Conservation (phyloP, 2,888 invertebrate species). For the Adela reaumurella region DNA sequence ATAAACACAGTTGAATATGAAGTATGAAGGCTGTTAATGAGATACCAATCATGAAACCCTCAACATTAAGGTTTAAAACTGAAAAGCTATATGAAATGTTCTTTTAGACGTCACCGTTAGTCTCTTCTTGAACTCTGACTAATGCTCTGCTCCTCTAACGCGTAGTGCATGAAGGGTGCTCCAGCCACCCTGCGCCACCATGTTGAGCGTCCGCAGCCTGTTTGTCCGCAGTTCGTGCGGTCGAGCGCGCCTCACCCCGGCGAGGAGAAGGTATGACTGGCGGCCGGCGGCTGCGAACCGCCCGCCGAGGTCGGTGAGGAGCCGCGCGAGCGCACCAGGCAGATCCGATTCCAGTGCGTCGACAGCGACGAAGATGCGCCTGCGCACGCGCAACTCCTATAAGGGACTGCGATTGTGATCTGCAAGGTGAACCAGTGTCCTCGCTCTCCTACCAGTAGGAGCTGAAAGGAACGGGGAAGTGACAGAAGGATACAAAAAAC, state of each 20-base stretch:
- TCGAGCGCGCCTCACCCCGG: constrained; percentile 65
- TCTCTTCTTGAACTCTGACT: constrained; percentile 5
- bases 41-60: too few species aligned
- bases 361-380: constrained; percentile 44
- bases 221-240: constrained; percentile 68
- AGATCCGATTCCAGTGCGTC: constrained; percentile 42
- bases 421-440: not conserved
- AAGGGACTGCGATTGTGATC: too few species aligned
- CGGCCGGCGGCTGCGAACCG: constrained; percentile 36
- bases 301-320: constrained; percentile 9
- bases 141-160: not conserved
- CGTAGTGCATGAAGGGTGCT: constrained; percentile 7
- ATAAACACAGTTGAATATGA: too few species aligned
- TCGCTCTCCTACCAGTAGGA: not conserved
- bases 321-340: constrained; percentile 17
- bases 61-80: too few species aligned
- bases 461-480: not conserved
- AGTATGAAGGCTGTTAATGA: too few species aligned
- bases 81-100: too few species aligned
- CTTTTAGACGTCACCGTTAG: too few species aligned
- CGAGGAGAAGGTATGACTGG: constrained; percentile 83
- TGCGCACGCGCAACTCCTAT: constrained; percentile 9
- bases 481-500: too few species aligned
- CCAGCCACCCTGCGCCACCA: constrained; percentile 1
- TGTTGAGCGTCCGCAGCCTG: not conserved